Base-by-base conservation (phyloP, 2,888 invertebrate genomes). In the Sarcophaga rosellei region DNA sequence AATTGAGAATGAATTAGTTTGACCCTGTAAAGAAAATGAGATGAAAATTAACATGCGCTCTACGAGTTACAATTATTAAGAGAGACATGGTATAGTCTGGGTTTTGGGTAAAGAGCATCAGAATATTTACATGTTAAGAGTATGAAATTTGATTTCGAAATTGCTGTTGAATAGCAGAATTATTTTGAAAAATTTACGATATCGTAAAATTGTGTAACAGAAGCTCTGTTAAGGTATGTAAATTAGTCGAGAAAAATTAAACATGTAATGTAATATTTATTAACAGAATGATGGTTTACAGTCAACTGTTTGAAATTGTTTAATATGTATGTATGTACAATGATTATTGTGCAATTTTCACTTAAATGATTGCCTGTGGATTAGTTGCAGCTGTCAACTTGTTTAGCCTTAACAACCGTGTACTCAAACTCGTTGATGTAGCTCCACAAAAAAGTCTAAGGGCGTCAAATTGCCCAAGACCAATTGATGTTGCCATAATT, bases 81-180 rank as follows among this genome's bases (percentile, higher is more conserved):
- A 77, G 77, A 62, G 23, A 35, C 20, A 53, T 73, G 68, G 21
- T 47, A 10, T 45, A 15, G 4, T 59, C 2, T 23, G 12, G 10
- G 21, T 35, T 75, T 75, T 61, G 10, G 35, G 0, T 35, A 15
- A 66, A 66, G 73, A 80, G 73, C 17, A 25, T 53, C 21, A 45
- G 8, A 4, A n/a, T 6, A 23, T 35, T 4, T 3, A 17, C 12
- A n/a, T 11, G 4, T 45, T 35, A 85, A 81, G 81, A 81, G 85
- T 47, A 20, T 2, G 61, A 81, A 74, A 81, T 80, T 83, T 77
- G 80, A 53, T 83, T 86, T 86, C 63, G 77, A 81, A 81, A 4
- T 74, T 80, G 21, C 62, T 69, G 23, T 15, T 11, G 10, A 3
- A 3, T 70, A 61, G 61, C 65, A 69, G n/a, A 20, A 21, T n/a